A percentile compares a stretch with the other conserved stretches of the same genome.
These are phyloP conservation scores for Drosophila quadrilineata DNA, from an alignment of 1,140 invertebrate genomes.

Conservation along the genomic window DNA sequence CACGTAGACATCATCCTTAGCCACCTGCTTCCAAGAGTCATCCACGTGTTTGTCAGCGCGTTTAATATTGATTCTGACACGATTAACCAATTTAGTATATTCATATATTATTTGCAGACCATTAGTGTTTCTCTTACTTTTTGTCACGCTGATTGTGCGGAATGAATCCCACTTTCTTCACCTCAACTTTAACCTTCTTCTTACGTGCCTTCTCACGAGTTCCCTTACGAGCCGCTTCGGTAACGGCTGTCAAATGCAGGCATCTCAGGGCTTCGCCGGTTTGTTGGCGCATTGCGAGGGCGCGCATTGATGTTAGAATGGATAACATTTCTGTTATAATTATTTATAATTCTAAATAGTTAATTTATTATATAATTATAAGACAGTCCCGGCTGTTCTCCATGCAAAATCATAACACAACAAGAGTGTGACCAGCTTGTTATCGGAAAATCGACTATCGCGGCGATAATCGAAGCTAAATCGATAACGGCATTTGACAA, in stretches of 20 bases:
- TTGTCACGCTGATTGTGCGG: conserved; percentile 84
- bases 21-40: conserved; percentile 83
- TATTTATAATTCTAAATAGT: conserved; percentile 13
- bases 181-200: conserved; percentile 87
- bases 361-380: conserved; percentile 33
- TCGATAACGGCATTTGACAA: background rate
- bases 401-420: conserved; percentile 31
- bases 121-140: conserved; percentile 55
- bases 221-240: conserved; percentile 88
- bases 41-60: conserved; percentile 82
- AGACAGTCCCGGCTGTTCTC: conserved; percentile 7
- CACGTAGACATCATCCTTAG: conserved; percentile 87
- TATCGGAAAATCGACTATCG: background rate
- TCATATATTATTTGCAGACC: background rate
- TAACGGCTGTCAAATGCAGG: conserved; percentile 80
- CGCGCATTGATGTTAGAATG: conserved; percentile 56
- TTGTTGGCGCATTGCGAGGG: conserved; percentile 54
- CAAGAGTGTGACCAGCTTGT: conserved; percentile 18
- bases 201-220: conserved; percentile 87
- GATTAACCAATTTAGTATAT: background rate
- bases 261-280: conserved; percentile 42
- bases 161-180: conserved; percentile 86
- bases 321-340: conserved; percentile 61
- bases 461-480: background rate
- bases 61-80: conserved; percentile 61